Conservation (phyloP, 1,140 invertebrate genomes). For the Danaus plexippus region DNA sequence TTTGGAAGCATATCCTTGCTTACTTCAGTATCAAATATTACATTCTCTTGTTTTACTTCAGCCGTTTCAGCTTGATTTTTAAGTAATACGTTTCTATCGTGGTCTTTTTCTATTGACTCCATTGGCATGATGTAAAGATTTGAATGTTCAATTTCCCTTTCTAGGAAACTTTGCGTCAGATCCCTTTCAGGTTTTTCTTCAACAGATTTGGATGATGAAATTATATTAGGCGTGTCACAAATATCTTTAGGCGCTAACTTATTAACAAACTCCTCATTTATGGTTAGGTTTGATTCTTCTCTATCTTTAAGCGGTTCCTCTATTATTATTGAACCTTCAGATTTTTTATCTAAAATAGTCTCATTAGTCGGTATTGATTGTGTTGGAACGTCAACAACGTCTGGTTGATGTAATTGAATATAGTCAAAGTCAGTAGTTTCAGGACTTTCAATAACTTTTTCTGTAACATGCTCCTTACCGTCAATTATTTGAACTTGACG, state of each 20-base stretch:
- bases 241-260: no score
- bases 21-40: no score
- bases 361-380: background rate
- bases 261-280: no score
- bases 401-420: background rate
- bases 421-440: conserved; percentile 8
- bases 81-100: no score
- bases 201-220: background rate
- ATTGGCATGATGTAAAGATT: background rate
- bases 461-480: conserved; percentile 80
- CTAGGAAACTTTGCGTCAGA: conserved; percentile 13
- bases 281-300: no score
- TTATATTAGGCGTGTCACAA: background rate
- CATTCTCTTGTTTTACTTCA: no score
- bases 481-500: conserved; percentile 81
- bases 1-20: no score
- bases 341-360: conserved; percentile 1
- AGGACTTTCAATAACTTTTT: conserved; percentile 77
- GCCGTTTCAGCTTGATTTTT: no score
- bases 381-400: background rate
- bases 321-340: no score
- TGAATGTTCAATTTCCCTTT: conserved; percentile 1
- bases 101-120: no score
- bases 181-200: conserved; percentile 3
- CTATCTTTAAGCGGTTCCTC: no score